Conservation (phyloP, 2,797 vertebrate genomes). For the Thripadectes ignobilis region DNA sequence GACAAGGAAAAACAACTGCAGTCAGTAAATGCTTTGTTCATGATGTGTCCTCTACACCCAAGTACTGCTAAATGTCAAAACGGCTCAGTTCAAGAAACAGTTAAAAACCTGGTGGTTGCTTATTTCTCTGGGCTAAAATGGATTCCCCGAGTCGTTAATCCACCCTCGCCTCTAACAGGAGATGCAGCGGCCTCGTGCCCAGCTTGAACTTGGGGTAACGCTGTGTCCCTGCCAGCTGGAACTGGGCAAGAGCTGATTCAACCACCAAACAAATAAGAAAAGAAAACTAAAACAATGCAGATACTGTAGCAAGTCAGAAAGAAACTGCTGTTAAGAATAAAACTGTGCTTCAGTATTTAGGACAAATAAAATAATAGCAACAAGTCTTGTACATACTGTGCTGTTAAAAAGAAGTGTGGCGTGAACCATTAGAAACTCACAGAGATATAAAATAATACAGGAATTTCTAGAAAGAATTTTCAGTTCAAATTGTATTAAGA, state of each 20-base stretch:
- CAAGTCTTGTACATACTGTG: neutral
- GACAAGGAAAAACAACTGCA: conserved; percentile 61
- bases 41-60: neutral
- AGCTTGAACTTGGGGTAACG: conserved; percentile 82
- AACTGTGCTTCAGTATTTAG: conserved; percentile 3
- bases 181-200: conserved; percentile 79
- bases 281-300: conserved; percentile 55
- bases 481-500: neutral
- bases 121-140: conserved; percentile 57
- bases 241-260: conserved; percentile 66
- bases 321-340: conserved; percentile 42
- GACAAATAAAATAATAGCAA: neutral
- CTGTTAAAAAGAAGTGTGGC: neutral
- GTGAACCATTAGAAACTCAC: neutral
- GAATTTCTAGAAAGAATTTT: neutral
- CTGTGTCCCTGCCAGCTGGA: conserved; percentile 77
- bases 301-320: conserved; percentile 59
- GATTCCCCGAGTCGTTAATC: conserved; percentile 74
- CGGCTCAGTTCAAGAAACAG: neutral
- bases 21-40: neutral
- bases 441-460: neutral
- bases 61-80: neutral
- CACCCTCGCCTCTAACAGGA: conserved; percentile 73
- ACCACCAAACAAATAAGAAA: conserved; percentile 64
- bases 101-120: conserved; percentile 10